Evolutionary conservation across 1,140 invertebrate genomes (phyloP).

Genomic region (Laupala kohalensis): DNA sequence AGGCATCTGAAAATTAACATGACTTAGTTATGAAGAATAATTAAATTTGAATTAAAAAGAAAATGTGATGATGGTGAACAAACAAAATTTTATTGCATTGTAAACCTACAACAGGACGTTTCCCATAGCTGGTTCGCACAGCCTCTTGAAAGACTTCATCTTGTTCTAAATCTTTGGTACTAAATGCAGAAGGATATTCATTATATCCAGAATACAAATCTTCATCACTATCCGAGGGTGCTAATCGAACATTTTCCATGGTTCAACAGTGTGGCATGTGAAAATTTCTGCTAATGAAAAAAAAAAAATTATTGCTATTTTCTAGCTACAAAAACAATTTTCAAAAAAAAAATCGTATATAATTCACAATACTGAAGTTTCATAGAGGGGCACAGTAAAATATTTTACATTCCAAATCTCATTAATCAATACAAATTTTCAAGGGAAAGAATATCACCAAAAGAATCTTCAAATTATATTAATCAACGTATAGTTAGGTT

Average conservation of each 20-base stretch:
- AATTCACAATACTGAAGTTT: too few species aligned
- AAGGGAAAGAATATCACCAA: too few species aligned
- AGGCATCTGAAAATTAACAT: slow-evolving; percentile 26
- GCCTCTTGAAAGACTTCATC: slow-evolving; percentile 52
- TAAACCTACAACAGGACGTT: slow-evolving; percentile 36
- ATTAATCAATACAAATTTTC: too few species aligned
- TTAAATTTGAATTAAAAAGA: background rate
- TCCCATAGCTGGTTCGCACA: slow-evolving; percentile 42
- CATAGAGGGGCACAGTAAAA: too few species aligned
- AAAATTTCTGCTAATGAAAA: too few species aligned
- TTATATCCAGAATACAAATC: slow-evolving; percentile 56
- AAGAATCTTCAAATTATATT: too few species aligned
- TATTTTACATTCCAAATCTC: too few species aligned
- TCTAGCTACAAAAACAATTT: too few species aligned
- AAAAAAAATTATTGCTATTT: too few species aligned
- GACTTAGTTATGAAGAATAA: background rate
- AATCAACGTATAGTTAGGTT: too few species aligned
- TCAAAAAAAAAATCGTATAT: too few species aligned
- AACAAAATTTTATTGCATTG: background rate
- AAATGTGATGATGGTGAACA: background rate
- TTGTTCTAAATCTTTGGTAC: slow-evolving; percentile 47
- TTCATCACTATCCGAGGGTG: slow-evolving; percentile 26
- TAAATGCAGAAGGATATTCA: slow-evolving; percentile 47
- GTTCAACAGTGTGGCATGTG: too few species aligned
- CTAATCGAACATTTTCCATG: slow-evolving; percentile 9